Percentiles rank a stretch among this genome's conserved stretches.
Conservation (phyloP, 1,140 invertebrate genomes). For the Eupeodes corollae region DNA sequence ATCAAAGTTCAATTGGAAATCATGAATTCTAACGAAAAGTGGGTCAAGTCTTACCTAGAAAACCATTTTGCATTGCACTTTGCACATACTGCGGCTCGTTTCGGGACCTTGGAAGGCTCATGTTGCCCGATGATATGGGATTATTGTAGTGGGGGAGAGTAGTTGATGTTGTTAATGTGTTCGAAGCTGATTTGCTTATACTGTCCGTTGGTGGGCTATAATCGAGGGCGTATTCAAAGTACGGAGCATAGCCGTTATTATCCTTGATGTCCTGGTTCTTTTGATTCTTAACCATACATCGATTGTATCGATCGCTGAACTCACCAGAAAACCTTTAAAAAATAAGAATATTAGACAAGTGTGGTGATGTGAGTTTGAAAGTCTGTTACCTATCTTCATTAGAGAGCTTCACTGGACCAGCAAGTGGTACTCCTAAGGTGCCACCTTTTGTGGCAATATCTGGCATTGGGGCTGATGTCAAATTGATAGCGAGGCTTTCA, state of each 20-base stretch:
- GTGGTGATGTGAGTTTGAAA: constrained; percentile 36
- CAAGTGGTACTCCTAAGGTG: constrained; percentile 51
- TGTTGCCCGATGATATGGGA: constrained; percentile 10
- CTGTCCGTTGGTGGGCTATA: constrained; percentile 60
- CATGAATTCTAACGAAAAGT: neutral
- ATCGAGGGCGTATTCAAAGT: constrained; percentile 74
- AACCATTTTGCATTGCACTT: constrained; percentile 24
- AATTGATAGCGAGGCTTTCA: constrained; percentile 29
- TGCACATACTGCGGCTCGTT: constrained; percentile 14
- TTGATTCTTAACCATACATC: constrained; percentile 24
- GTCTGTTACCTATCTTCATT: constrained; percentile 42
- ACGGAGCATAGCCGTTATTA: constrained; percentile 80
- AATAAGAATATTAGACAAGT: neutral
- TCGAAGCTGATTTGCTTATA: neutral
- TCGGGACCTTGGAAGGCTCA: constrained; percentile 30
- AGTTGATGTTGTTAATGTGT: constrained; percentile 26
- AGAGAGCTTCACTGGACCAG: constrained; percentile 61
- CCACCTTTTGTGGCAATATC: constrained; percentile 38
- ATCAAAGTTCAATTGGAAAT: neutral
- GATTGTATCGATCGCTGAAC: constrained; percentile 42
- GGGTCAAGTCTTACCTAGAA: constrained; percentile 24
- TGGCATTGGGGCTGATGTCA: constrained; percentile 25
- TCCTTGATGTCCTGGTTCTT: constrained; percentile 51
- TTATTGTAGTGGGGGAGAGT: constrained; percentile 29
- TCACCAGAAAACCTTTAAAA: constrained; percentile 74